Evolutionary conservation across 1,140 invertebrate species (phyloP), one percentile per base, ranked within the genome.

Genomic region (Ostrea denselamellosa): DNA sequence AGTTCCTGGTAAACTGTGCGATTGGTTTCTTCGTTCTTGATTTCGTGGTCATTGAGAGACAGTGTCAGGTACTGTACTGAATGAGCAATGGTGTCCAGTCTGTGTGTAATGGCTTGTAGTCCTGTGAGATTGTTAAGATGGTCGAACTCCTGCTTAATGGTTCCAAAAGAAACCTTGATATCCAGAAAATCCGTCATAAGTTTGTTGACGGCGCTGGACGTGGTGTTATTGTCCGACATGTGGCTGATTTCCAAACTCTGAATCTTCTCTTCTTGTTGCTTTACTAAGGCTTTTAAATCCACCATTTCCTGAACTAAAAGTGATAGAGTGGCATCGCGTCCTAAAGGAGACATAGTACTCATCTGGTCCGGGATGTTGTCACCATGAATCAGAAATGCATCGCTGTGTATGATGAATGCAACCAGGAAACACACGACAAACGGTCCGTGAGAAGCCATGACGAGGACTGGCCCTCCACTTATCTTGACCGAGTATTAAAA

Each of bases 201-300:
- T 22, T 71, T n/a, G 28, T 71, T 71, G 7, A 71, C 65, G 28
- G 65, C 28, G 25, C 65, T 25, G 12, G 4, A 22, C 0, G 65
- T 71, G 0, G 28, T 22, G 28, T 71, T 71, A 22, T 22, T 28
- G 10, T 71, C 65, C 8, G 22, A 5, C 9, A 12, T 28, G 8
- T 25, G 22, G 8, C 28, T 22, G 22, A 25, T 34, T 28, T 71
- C 28, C 22, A 71, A 8, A 12, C 7, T 71, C 28, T 71, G 65
- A 22, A 71, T 71, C 28, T 71, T 22, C 10, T 71, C n/a, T 22
- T 71, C 65, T 22, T 71, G 65, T 12, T 12, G 10, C 0, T 25
- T 71, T 10, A 71, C 65, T 71, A 12, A 12, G 65, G 65, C 65
- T 34, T 71, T 71, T 28, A 71, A 28, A 71, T 71, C 65, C 65